Percentiles rank a stretch among this genome's conserved stretches.
These are phyloP conservation scores for Lepidurus arcticus DNA, from an alignment of 1,140 invertebrate species.

Conservation along the genomic window DNA sequence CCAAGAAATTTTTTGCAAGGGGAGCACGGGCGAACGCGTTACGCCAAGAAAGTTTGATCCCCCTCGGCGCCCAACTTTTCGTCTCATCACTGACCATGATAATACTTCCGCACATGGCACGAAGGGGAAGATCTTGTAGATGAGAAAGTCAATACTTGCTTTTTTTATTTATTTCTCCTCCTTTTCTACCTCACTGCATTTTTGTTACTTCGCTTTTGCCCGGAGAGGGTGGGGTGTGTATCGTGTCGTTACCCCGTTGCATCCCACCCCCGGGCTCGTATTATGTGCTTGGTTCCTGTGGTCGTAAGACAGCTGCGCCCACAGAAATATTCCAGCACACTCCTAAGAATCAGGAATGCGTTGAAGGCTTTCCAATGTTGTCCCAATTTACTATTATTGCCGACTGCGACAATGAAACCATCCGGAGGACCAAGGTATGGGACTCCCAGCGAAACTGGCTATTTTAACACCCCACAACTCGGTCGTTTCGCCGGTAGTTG, in stretches of 20 bases:
- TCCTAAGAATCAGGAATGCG: slow-evolving; percentile 14
- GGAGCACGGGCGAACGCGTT: not conserved
- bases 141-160: slow-evolving; percentile 3
- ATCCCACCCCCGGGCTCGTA: not conserved
- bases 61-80: not conserved
- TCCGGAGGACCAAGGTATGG: not conserved
- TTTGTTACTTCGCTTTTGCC: not conserved
- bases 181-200: not conserved
- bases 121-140: not conserved
- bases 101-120: slow-evolving; percentile 18
- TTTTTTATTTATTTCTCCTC: not conserved
- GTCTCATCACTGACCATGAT: not conserved
- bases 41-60: not conserved
- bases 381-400: slow-evolving; percentile 2
- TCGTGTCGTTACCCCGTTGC: not conserved
- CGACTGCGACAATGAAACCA: slow-evolving; percentile 8
- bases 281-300: not conserved
- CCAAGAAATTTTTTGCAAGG: not conserved
- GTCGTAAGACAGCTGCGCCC: not conserved
- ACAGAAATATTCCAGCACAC: not conserved
- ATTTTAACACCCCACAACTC: slow-evolving; percentile 5
- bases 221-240: not conserved
- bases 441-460: not conserved
- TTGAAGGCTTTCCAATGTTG: slow-evolving; percentile 13
- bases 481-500: not conserved